Conservation (phyloP, 2,797 vertebrate species). For the Bovichtus variegatus region DNA sequence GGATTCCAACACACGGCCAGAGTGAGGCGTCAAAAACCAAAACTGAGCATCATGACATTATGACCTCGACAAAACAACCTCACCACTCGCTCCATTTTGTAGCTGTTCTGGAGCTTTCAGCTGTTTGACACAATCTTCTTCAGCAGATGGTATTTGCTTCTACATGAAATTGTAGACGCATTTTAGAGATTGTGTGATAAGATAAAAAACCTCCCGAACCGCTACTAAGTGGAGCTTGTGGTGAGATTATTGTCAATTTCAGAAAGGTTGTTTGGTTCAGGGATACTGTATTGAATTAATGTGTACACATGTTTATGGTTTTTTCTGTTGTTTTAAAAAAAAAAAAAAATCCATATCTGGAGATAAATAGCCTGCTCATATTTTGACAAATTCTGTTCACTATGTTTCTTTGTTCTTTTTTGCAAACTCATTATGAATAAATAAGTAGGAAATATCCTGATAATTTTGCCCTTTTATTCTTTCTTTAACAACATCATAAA, state of each 20-base stretch:
- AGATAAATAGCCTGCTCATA: neutral
- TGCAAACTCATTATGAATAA: conserved; percentile 23
- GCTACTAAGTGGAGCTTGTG: neutral
- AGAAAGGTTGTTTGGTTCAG: neutral
- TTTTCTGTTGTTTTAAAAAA: neutral
- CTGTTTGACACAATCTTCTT: neutral
- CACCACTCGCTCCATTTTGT: neutral
- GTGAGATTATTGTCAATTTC: neutral
- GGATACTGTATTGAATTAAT: neutral
- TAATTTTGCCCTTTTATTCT: neutral
- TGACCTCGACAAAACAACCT: neutral
- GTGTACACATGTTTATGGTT: neutral
- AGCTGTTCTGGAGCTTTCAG: neutral
- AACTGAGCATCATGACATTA: neutral
- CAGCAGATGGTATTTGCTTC: neutral
- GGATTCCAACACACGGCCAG: neutral
- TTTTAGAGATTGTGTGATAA: neutral
- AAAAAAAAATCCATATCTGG: neutral
- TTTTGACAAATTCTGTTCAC: neutral
- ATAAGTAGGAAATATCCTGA: conserved; percentile 6
- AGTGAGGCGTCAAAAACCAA: neutral
- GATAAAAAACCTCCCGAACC: neutral
- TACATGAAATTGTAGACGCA: neutral
- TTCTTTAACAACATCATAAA: no score
- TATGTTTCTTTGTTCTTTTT: neutral